Evolutionary conservation across 2,113 vertebrate genomes (phyloP).

Genomic region (Eudyptes chrysolophus): DNA sequence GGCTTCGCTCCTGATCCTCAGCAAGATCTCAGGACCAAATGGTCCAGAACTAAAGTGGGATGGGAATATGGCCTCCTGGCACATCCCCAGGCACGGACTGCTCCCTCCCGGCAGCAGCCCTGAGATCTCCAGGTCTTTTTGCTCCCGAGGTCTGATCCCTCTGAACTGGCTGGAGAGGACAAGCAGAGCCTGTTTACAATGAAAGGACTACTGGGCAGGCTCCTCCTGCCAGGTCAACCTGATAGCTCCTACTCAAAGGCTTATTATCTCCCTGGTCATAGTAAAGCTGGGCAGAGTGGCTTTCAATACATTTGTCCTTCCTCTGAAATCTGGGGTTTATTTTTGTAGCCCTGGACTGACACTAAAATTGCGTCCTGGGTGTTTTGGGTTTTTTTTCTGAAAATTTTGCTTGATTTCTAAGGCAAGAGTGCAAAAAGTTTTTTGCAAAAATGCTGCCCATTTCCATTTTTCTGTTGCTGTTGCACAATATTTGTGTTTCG

Average conservation of each 20-base stretch:
- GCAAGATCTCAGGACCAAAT: not conserved
- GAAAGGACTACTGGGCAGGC: not conserved
- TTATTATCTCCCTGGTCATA: not conserved
- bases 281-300: not conserved
- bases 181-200: not conserved
- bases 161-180: not conserved
- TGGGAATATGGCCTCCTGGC: not conserved
- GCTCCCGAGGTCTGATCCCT: not conserved
- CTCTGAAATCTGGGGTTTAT: not conserved
- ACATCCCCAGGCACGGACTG: rapidly evolving
- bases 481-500: not conserved
- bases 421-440: not conserved
- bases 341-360: not conserved
- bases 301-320: not conserved
- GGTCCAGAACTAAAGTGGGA: not conserved
- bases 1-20: not conserved
- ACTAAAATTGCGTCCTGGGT: not conserved
- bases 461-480: not conserved
- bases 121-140: not conserved
- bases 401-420: not conserved
- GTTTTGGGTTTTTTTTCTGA: not conserved
- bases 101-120: not conserved
- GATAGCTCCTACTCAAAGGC: not conserved
- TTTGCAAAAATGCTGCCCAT: not conserved
- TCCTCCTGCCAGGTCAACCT: not conserved